phyloP scores from a whole-genome alignment of 2,888 invertebrate species.

The Ceratothoa steindachneri region DNA sequence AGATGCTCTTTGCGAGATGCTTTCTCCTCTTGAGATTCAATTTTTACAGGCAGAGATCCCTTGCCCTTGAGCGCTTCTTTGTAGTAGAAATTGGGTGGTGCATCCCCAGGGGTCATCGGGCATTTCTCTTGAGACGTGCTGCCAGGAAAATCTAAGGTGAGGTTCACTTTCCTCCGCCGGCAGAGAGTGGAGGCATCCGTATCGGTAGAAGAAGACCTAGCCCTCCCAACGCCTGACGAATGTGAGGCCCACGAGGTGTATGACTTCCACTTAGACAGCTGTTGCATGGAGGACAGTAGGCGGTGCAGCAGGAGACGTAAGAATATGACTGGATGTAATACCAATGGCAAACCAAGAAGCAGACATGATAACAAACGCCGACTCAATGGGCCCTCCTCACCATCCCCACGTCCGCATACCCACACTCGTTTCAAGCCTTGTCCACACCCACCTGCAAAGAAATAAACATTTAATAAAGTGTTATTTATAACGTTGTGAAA shows the following conservation, averaged over 20 bases:
- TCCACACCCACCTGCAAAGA: constrained; percentile 5
- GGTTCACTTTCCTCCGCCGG: constrained; percentile 53
- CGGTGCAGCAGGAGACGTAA: constrained; percentile 59
- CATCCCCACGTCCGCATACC: not conserved
- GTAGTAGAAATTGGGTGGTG: not conserved
- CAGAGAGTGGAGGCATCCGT: constrained; percentile 54
- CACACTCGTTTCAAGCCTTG: not conserved
- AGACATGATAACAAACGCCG: constrained; percentile 51
- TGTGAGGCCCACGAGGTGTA: constrained; percentile 55
- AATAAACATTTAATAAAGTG: no score
- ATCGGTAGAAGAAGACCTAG: constrained; percentile 53
- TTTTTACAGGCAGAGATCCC: not conserved
- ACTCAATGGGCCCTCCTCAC: constrained; percentile 23
- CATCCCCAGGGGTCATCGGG: not conserved
- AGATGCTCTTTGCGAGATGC: not conserved
- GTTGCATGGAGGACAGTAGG: constrained; percentile 58
- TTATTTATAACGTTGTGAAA: not conserved
- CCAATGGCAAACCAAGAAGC: constrained; percentile 55
- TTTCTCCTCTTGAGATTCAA: not conserved
- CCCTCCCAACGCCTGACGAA: constrained; percentile 36
- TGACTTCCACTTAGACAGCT: constrained; percentile 56
- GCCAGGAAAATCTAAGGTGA: constrained; percentile 44
- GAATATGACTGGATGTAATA: constrained; percentile 59
- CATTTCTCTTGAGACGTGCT: constrained; percentile 26
- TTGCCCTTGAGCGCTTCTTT: not conserved